Conservation (phyloP, 2,113 vertebrate genomes). For the Cryptoleucopteryx plumbea region DNA sequence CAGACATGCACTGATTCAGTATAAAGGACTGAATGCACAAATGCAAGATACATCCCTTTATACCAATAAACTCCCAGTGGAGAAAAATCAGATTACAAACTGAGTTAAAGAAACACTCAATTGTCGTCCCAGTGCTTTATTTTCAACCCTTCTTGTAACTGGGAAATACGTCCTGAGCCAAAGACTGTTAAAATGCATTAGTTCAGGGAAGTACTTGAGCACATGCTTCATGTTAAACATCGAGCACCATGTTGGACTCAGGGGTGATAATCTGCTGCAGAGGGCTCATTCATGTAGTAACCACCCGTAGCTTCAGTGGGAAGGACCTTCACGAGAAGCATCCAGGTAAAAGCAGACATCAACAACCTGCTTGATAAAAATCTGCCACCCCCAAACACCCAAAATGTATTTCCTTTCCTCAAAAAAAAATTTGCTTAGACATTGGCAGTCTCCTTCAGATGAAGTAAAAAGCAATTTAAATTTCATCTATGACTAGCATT, state of each 20-base stretch:
- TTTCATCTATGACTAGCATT: not conserved
- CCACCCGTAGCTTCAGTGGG: not conserved
- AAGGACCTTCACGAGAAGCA: not conserved
- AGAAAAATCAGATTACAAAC: not conserved
- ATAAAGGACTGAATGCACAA: not conserved
- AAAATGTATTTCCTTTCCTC: not conserved
- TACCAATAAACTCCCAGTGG: not conserved
- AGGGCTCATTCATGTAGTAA: rapidly evolving
- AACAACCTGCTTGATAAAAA: not conserved
- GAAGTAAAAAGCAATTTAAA: not conserved
- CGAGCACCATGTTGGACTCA: rapidly evolving
- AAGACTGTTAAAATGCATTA: not conserved
- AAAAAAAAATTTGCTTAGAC: not conserved
- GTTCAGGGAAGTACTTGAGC: not conserved
- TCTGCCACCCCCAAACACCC: not conserved
- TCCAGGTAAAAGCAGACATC: not conserved
- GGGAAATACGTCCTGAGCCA: not conserved
- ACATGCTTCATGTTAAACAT: rapidly evolving
- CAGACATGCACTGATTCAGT: not conserved
- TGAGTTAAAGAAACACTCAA: not conserved
- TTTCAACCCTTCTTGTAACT: not conserved
- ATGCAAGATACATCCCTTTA: not conserved
- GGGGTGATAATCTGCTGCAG: not conserved
- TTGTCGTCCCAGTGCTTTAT: not conserved
- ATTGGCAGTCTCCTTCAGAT: not conserved